Conservation (phyloP, 2,113 vertebrate genomes). For the Philantomba maxwellii region DNA sequence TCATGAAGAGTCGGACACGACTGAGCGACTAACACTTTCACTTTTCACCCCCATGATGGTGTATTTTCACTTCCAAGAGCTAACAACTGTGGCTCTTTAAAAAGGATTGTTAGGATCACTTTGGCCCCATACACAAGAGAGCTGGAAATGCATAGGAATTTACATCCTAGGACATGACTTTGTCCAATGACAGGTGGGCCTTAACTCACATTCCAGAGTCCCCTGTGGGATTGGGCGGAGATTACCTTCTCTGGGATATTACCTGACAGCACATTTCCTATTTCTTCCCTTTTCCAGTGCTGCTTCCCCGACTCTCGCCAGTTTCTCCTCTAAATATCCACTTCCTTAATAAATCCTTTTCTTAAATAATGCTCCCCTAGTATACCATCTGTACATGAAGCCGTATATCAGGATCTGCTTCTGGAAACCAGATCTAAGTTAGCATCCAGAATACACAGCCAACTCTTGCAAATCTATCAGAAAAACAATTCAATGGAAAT, state of each 20-base stretch:
- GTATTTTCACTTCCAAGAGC: not conserved
- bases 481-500: not conserved
- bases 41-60: not conserved
- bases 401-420: not conserved
- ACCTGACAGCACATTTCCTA: not conserved
- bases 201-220: not conserved
- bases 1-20: not conserved
- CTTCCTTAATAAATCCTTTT: not conserved
- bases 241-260: not conserved
- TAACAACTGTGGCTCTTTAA: not conserved
- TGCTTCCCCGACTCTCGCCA: not conserved
- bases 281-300: not conserved
- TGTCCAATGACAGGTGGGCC: not conserved
- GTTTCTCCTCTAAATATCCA: not conserved
- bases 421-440: not conserved
- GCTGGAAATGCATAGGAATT: not conserved
- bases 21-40: not conserved
- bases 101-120: not conserved
- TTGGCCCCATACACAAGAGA: not conserved
- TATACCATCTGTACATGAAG: not conserved
- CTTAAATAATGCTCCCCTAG: not conserved
- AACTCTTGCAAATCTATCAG: not conserved
- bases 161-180: not conserved
- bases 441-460: not conserved
- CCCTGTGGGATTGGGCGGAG: not conserved